A percentile compares a stretch with the other conserved stretches of the same genome.
Conservation (phyloP, 64 coral and sea anemone species). For the Dendrophyllia cribrosa region DNA sequence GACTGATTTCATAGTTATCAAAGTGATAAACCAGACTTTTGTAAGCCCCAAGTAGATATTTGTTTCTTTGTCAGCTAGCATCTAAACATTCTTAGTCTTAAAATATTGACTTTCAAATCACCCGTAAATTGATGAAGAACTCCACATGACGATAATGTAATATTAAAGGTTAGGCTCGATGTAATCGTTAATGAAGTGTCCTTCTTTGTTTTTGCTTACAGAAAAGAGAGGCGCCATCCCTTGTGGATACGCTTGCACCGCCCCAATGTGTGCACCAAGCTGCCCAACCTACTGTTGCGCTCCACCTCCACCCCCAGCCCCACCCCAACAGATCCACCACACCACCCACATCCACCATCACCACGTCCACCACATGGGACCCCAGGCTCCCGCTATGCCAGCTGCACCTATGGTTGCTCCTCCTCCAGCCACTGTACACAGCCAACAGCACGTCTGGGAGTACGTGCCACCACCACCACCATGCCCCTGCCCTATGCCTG, state of each 20-base stretch:
- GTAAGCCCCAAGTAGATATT: no score
- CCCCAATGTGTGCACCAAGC: constrained; percentile 58
- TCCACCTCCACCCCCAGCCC: constrained; percentile 86
- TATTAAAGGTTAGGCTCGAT: background rate
- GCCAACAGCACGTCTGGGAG: constrained; percentile 96
- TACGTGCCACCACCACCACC: constrained; percentile 92
- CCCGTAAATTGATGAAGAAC: background rate
- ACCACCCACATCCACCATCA: constrained; percentile 86
- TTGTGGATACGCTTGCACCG: constrained; percentile 76
- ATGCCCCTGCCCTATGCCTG: constrained; percentile 59
- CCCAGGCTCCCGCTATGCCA: constrained; percentile 80
- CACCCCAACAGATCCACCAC: constrained; percentile 92
- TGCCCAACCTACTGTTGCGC: constrained; percentile 68
- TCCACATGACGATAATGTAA: background rate
- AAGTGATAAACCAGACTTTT: no score
- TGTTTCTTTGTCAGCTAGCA: background rate
- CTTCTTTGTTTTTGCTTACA: constrained; percentile 18
- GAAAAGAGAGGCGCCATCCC: constrained; percentile 92
- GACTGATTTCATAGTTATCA: no score
- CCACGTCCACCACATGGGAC: constrained; percentile 81
- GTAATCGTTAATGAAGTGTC: background rate
- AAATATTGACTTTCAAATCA: background rate
- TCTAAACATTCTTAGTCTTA: background rate
- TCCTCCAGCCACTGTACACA: constrained; percentile 88
- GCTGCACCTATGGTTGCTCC: constrained; percentile 80